Evolutionary conservation across 92 coral and sea anemone genomes (phyloP).

Genomic region (Scolanthus callimorphus): DNA sequence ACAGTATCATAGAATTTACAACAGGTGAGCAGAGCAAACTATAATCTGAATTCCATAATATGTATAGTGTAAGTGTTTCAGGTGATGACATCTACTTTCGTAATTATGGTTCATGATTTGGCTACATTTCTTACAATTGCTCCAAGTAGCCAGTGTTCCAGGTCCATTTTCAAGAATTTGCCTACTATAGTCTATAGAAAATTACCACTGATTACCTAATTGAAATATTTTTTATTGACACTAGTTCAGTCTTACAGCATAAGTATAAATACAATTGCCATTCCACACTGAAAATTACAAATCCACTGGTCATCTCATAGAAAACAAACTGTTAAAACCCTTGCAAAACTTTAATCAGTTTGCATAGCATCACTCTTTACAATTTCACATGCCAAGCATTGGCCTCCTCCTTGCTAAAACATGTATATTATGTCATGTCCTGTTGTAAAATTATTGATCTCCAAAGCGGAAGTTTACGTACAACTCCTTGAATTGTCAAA

Average conservation of each 20-base stretch:
- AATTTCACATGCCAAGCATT: not conserved
- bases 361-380: not conserved
- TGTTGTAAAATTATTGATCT: conserved; percentile 17
- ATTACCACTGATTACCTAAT: too few species aligned
- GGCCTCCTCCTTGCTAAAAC: not conserved
- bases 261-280: conserved; percentile 2
- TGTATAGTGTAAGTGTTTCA: too few species aligned
- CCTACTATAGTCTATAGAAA: too few species aligned
- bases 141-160: too few species aligned
- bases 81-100: too few species aligned
- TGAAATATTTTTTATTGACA: conserved; percentile 6
- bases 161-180: too few species aligned
- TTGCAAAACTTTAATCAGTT: not conserved
- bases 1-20: too few species aligned
- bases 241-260: not conserved
- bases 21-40: too few species aligned
- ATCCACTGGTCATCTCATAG: not conserved
- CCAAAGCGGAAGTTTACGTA: conserved; percentile 71
- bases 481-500: conserved; percentile 93
- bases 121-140: too few species aligned
- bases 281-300: not conserved
- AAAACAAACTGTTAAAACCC: conserved; percentile 1
- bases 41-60: too few species aligned
- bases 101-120: too few species aligned
- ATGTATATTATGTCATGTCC: not conserved